phyloP scores from a whole-genome alignment of 2,113 vertebrate genomes.

The Syngnathus typhle region DNA sequence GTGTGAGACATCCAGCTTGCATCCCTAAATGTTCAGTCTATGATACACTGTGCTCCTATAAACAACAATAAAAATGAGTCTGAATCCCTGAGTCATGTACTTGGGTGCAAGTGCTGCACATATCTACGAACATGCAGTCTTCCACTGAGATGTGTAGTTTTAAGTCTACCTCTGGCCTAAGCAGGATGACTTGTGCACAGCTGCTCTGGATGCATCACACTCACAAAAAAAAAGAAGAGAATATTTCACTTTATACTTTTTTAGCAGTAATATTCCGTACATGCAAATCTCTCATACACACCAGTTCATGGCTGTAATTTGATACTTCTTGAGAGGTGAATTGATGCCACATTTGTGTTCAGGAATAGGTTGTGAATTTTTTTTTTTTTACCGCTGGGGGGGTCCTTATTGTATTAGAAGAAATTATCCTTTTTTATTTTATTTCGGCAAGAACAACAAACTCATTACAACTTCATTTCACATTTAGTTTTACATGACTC shows the following conservation, averaged over 20 bases:
- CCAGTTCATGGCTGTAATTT: slow-evolving; percentile 51
- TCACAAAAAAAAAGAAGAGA: background rate
- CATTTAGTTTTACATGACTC: too few species aligned
- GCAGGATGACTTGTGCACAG: slow-evolving; percentile 72
- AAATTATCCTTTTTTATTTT: too few species aligned
- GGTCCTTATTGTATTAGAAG: too few species aligned
- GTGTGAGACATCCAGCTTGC: too few species aligned
- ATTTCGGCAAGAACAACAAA: too few species aligned
- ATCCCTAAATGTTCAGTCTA: too few species aligned
- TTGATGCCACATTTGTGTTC: slow-evolving; percentile 49
- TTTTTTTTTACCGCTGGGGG: slow-evolving; percentile 6
- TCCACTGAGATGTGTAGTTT: slow-evolving; percentile 32
- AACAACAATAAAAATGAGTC: too few species aligned
- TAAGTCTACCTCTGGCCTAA: slow-evolving; percentile 27
- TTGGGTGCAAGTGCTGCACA: slow-evolving; percentile 10
- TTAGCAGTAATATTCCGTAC: slow-evolving; percentile 21
- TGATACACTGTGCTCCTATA: too few species aligned
- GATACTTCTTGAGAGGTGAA: slow-evolving; percentile 48
- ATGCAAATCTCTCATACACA: slow-evolving; percentile 35
- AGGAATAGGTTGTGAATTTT: slow-evolving; percentile 51
- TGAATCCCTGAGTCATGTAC: too few species aligned
- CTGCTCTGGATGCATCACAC: slow-evolving; percentile 70
- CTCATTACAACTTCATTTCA: too few species aligned
- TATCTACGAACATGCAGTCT: slow-evolving; percentile 24
- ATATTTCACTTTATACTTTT: too few species aligned